These are phyloP conservation scores for Hemiprocne comata DNA, from an alignment of 2,113 vertebrate species.

Conservation along the genomic window DNA sequence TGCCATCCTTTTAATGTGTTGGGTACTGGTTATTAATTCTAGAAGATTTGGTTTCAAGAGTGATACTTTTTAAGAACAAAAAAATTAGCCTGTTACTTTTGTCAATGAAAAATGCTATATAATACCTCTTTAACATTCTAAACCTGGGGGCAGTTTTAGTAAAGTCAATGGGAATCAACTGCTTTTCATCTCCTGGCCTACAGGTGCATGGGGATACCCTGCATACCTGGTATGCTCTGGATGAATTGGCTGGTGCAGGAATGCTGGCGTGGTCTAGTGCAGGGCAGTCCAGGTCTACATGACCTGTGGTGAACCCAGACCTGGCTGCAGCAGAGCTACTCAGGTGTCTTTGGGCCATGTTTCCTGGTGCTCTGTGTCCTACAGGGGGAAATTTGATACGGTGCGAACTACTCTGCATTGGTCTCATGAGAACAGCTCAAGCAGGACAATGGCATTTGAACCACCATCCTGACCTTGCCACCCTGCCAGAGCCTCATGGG, in stretches of 20 bases:
- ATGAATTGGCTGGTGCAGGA: neutral
- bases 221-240: fast-evolving
- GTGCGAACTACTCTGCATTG: neutral
- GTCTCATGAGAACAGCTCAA: neutral
- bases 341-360: neutral
- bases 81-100: neutral
- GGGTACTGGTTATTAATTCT: neutral
- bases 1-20: neutral
- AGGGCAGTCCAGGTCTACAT: neutral
- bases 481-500: neutral
- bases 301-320: neutral
- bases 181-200: neutral
- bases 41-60: neutral
- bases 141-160: neutral
- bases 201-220: fast-evolving
- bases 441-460: neutral
- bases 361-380: neutral
- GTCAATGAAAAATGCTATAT: neutral
- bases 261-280: neutral
- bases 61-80: neutral
- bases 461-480: neutral
- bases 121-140: neutral
- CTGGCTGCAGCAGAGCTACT: neutral
- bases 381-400: fast-evolving
- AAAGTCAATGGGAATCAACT: neutral